Percentiles rank a stretch among this genome's conserved stretches.
phyloP scores from a whole-genome alignment of 1,140 invertebrate species.

The Aphidius ervi region DNA sequence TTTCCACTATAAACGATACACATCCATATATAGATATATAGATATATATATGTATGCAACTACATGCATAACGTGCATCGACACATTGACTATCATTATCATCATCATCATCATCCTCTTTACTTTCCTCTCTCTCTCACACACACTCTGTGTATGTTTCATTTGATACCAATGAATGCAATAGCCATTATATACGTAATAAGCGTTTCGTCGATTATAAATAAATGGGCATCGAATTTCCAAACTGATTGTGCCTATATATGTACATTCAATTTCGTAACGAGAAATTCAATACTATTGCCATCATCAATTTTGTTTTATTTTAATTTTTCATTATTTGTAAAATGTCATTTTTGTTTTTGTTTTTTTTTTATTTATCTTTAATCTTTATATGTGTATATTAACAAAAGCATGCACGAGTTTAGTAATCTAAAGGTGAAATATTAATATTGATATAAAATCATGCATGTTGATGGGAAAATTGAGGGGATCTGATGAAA shows the following conservation, averaged over 20 bases:
- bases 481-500: conserved; percentile 6
- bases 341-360: neutral
- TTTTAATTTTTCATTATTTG: neutral
- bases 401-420: too few relatives aligned
- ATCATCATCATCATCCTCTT: conserved; percentile 2
- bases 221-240: conserved; percentile 26
- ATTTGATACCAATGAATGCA: conserved; percentile 27
- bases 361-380: neutral
- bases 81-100: neutral
- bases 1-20: too few relatives aligned
- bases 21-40: too few relatives aligned
- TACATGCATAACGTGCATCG: neutral
- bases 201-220: conserved; percentile 38
- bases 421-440: too few relatives aligned
- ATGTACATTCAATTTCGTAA: neutral
- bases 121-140: too few relatives aligned
- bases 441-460: neutral
- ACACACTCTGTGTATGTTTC: conserved; percentile 19
- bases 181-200: conserved; percentile 25
- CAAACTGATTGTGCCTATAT: neutral
- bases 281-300: neutral
- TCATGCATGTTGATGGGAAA: conserved; percentile 41
- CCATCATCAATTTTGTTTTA: neutral
- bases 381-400: too few relatives aligned
- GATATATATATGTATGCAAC: too few relatives aligned